Base-by-base conservation (phyloP, 23 tunicate genomes). In the Pegea sp. region DNA sequence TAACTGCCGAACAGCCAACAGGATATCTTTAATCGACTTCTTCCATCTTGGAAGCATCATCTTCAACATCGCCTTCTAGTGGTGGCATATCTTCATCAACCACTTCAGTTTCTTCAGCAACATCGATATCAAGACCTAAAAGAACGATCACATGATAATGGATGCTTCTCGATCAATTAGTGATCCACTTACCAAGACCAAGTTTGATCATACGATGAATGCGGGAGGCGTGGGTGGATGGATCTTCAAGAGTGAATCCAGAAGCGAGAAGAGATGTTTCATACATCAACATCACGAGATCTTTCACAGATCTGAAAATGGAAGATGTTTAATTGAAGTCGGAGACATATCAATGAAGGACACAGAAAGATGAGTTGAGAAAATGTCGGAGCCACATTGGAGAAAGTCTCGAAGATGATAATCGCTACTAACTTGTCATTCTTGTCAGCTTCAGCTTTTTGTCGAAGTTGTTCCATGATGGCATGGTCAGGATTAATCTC, bases 71-170 rank as follows among this genome's bases (percentile, higher is more conserved):
- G 22, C 86, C 86, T 44, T 84, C 96, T 23, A 84, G 58, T 0
- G 75, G 71, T 29, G 96, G 96, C 96, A 84, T 84, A 24, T 84
- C 96, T n/a, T n/a, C n/a, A n/a, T n/a, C n/a, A n/a, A n/a, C n/a
- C n/a, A n/a, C n/a, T 55, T 84, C 96, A 24, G 61, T 42, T 21
- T 80, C 89, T n/a, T n/a, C n/a, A n/a, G n/a, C n/a, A n/a, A 57
- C 79, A 31, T n/a, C n/a, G n/a, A n/a, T n/a, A n/a, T n/a, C n/a
- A n/a, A n/a, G n/a, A n/a, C n/a, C n/a, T n/a, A n/a, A n/a, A n/a
- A n/a, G n/a, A n/a, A n/a, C n/a, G n/a, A n/a, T n/a, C n/a, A n/a
- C n/a, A n/a, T n/a, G n/a, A n/a, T n/a, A n/a, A n/a, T n/a, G n/a
- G n/a, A n/a, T n/a, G n/a, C n/a, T n/a, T n/a, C n/a, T n/a, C n/a